Evolutionary conservation across 2,113 vertebrate genomes (phyloP).

Genomic region (Oplegnathus fasciatus): DNA sequence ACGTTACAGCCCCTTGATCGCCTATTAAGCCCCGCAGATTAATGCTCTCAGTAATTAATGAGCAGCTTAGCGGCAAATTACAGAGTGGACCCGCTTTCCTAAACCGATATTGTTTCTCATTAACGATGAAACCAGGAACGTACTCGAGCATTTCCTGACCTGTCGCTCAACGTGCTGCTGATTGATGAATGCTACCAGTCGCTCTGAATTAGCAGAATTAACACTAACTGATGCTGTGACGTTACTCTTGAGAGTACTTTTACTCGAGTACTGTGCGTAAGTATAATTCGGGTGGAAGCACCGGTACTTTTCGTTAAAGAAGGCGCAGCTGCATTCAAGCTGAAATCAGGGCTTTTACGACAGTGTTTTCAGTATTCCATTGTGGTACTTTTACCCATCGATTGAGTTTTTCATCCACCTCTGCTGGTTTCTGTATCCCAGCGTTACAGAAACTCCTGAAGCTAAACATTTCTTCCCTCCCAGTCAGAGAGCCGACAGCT

Average conservation of each 20-base stretch:
- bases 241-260: neutral
- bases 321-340: neutral
- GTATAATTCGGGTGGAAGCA: neutral
- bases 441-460: neutral
- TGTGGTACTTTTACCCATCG: no score
- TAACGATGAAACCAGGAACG: constrained; percentile 39
- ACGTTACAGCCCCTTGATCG: constrained; percentile 42
- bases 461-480: neutral
- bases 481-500: neutral
- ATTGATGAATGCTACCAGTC: constrained; percentile 40
- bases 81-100: constrained; percentile 54
- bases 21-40: constrained; percentile 70
- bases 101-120: constrained; percentile 64
- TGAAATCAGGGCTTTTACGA: neutral
- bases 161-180: constrained; percentile 49
- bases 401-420: neutral
- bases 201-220: constrained; percentile 34
- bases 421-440: neutral
- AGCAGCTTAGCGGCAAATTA: constrained; percentile 69
- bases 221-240: neutral
- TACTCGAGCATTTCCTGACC: constrained; percentile 59
- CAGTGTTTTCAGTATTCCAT: neutral
- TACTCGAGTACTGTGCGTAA: neutral
- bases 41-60: constrained; percentile 74
- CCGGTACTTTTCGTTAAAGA: no score